A percentile compares a stretch with the other conserved stretches of the same genome.
Conservation (phyloP, 2,113 vertebrate species). For the Lasiurus cinereus region DNA sequence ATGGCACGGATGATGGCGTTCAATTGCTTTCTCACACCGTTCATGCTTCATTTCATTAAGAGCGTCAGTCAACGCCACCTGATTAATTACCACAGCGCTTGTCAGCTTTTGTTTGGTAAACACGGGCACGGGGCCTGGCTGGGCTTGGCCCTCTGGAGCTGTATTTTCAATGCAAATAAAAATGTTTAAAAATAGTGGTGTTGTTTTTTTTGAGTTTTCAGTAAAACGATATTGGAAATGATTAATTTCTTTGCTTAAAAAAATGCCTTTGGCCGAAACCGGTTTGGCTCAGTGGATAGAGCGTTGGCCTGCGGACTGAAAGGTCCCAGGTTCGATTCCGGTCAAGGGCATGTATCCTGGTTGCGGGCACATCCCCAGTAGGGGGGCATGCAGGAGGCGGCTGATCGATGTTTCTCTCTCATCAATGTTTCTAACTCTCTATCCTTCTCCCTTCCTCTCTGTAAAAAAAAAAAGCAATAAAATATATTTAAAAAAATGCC, state of each 20-base stretch:
- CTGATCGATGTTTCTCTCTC: too few relatives aligned
- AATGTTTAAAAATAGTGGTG: constrained; percentile 43
- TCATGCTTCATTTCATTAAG: constrained; percentile 88
- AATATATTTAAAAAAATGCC: constrained; percentile 19
- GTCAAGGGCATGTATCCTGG: too few relatives aligned
- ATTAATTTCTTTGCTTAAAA: constrained; percentile 32
- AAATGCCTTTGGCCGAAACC: background rate
- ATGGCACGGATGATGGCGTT: constrained; percentile 87
- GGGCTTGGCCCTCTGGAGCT: constrained; percentile 78
- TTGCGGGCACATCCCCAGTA: too few relatives aligned
- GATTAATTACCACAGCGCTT: constrained; percentile 86
- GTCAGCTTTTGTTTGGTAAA: constrained; percentile 88
- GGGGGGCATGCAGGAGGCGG: too few relatives aligned
- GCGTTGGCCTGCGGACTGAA: too few relatives aligned
- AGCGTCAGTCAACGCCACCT: constrained; percentile 86
- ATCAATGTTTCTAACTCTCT: too few relatives aligned
- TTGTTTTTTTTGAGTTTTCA: constrained; percentile 10
- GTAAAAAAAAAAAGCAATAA: too few relatives aligned
- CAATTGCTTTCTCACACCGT: constrained; percentile 88
- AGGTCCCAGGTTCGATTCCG: too few relatives aligned
- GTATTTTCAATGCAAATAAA: constrained; percentile 75
- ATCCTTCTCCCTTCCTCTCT: too few relatives aligned
- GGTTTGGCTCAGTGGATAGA: too few relatives aligned
- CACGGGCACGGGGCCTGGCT: constrained; percentile 78
- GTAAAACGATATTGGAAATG: background rate